Conservation (phyloP, 2,113 vertebrate genomes). For the Tricholaema leucomelas region DNA sequence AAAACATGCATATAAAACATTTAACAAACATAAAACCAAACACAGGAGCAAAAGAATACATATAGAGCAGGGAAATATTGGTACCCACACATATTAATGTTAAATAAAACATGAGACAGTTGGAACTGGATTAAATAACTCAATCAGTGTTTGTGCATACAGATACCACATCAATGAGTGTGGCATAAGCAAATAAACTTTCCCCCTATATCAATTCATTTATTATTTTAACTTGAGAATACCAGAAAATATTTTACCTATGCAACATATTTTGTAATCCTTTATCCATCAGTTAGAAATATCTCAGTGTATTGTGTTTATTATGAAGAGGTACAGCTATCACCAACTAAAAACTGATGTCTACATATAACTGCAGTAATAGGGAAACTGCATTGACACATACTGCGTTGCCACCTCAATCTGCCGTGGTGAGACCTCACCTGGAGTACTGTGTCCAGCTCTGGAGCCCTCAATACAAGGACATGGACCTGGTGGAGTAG, state of each 20-base stretch:
- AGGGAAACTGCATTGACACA: not conserved
- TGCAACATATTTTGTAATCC: not conserved
- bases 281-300: not conserved
- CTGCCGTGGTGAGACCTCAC: no score
- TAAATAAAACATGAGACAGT: not conserved
- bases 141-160: not conserved
- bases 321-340: not conserved
- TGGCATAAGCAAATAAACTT: not conserved
- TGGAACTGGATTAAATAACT: not conserved
- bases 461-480: no score
- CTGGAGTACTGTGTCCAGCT: no score
- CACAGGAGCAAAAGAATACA: not conserved
- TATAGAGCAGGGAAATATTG: not conserved
- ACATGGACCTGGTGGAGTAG: no score
- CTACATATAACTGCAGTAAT: not conserved
- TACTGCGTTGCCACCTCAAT: not conserved
- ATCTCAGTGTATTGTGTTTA: not conserved
- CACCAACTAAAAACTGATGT: not conserved
- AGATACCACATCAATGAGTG: not conserved
- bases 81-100: not conserved
- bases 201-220: no score
- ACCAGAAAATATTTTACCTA: not conserved
- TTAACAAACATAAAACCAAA: constrained; percentile 53
- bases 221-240: not conserved
- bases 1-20: constrained; percentile 33